phyloP scores from a whole-genome alignment of 2,888 invertebrate genomes.

The Callosobruchus maculatus region DNA sequence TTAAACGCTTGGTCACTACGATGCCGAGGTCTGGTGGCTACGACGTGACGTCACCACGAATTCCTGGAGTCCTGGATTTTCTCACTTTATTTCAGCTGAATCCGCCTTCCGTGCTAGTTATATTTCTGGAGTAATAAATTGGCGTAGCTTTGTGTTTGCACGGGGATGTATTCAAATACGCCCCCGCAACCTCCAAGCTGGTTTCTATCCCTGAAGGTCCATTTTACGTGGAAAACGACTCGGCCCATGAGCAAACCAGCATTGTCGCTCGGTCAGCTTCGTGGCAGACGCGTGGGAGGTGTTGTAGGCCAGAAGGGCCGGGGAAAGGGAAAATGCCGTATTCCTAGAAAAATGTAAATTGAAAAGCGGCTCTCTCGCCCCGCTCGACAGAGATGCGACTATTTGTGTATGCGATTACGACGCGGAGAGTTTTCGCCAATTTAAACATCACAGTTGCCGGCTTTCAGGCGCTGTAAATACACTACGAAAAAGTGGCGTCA shows the following conservation, averaged over 20 bases:
- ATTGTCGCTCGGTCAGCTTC: background rate
- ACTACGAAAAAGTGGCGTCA: too few relatives aligned
- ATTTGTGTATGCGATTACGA: background rate
- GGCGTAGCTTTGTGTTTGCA: background rate
- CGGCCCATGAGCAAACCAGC: background rate
- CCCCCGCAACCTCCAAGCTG: background rate
- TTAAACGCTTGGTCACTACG: too few relatives aligned
- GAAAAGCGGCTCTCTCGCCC: background rate
- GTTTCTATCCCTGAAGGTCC: background rate
- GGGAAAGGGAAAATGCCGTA: background rate
- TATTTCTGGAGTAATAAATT: background rate
- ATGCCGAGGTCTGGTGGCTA: too few relatives aligned
- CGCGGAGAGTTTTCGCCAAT: background rate
- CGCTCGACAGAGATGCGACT: background rate
- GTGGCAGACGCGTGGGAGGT: background rate
- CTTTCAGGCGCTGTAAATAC: background rate
- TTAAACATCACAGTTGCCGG: background rate
- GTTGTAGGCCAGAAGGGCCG: background rate
- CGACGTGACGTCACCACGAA: too few relatives aligned
- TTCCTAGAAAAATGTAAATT: background rate
- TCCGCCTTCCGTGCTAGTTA: too few relatives aligned
- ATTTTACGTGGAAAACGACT: background rate
- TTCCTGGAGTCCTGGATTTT: too few relatives aligned
- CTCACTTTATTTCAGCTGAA: too few relatives aligned
- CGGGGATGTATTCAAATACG: background rate